phyloP scores from a whole-genome alignment of 2,888 invertebrate species.

The Camponotus fellah region DNA sequence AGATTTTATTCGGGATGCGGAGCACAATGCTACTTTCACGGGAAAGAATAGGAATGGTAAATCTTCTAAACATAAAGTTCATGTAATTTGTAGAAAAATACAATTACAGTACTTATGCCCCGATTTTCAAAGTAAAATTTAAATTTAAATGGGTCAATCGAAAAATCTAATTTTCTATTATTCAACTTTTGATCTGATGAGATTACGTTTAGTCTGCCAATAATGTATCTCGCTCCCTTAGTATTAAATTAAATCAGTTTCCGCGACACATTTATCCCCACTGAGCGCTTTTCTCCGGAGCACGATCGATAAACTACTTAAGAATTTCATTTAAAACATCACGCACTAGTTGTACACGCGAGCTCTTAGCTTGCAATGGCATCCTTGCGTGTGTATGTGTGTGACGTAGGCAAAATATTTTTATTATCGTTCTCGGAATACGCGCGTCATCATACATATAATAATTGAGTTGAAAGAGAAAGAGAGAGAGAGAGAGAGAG shows the following conservation, averaged over 20 bases:
- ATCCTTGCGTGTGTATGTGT: slow-evolving; percentile 15
- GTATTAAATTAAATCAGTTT: slow-evolving; percentile 44
- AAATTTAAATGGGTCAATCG: background rate
- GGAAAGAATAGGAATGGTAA: background rate
- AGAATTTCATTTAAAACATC: slow-evolving; percentile 62
- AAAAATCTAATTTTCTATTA: slow-evolving; percentile 22
- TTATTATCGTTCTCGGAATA: slow-evolving; percentile 47
- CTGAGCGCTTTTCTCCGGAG: slow-evolving; percentile 23
- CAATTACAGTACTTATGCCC: background rate
- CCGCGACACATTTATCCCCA: slow-evolving; percentile 45
- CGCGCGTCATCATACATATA: slow-evolving; percentile 35
- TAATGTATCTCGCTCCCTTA: slow-evolving; percentile 8
- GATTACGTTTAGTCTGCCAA: slow-evolving; percentile 4
- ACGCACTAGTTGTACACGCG: slow-evolving; percentile 57
- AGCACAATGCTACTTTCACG: slow-evolving; percentile 10
- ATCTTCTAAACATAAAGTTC: background rate
- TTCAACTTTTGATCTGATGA: slow-evolving; percentile 1
- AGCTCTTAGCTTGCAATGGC: slow-evolving; percentile 52
- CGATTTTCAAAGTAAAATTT: background rate
- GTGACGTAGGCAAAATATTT: slow-evolving; percentile 35
- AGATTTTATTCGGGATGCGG: slow-evolving; percentile 49
- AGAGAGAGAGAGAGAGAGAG: no score
- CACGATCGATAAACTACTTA: slow-evolving; percentile 50
- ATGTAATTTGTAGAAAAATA: background rate
- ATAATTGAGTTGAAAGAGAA: slow-evolving; percentile 26